A percentile compares a stretch with the other conserved stretches of the same genome.
These are phyloP conservation scores for Nematopogon swammerdamellus DNA, from an alignment of 2,888 invertebrate genomes.

Conservation along the genomic window DNA sequence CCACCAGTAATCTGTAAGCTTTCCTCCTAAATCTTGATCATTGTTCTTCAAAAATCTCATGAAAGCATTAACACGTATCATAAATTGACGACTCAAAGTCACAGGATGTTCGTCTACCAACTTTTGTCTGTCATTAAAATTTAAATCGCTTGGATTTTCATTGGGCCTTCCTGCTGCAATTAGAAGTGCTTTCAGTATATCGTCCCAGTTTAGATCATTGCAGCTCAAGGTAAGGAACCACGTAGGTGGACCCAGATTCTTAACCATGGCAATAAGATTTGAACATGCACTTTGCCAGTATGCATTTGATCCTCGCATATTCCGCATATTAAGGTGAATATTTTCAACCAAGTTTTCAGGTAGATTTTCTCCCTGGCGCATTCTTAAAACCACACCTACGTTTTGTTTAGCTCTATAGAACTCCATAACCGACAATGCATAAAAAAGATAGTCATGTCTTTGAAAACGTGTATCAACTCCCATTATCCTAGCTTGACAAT, in stretches of 20 bases:
- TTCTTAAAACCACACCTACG: constrained; percentile 11
- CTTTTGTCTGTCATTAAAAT: constrained; percentile 2
- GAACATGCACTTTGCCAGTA: constrained; percentile 10
- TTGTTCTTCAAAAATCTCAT: no score
- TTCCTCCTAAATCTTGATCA: no score
- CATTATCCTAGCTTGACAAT: constrained; percentile 13
- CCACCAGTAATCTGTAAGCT: constrained; percentile 6
- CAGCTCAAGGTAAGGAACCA: constrained; percentile 11
- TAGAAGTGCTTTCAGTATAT: constrained; percentile 14
- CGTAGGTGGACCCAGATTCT: constrained; percentile 14
- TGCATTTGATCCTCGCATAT: constrained; percentile 11
- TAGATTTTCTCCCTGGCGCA: constrained; percentile 8
- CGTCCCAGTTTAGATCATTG: constrained; percentile 17
- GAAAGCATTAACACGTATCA: constrained; percentile 8
- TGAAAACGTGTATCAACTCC: constrained; percentile 13
- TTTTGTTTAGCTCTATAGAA: constrained; percentile 11
- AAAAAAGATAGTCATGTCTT: constrained; percentile 14
- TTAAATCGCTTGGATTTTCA: constrained; percentile 5
- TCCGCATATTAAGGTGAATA: constrained; percentile 15
- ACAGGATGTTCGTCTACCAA: constrained; percentile 11
- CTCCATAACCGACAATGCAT: constrained; percentile 13
- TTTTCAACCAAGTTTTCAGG: constrained; percentile 14
- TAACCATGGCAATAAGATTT: constrained; percentile 14
- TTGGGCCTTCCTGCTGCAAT: constrained; percentile 12
- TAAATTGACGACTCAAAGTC: constrained; percentile 9